Percentiles rank a stretch among this genome's conserved stretches.
These are phyloP conservation scores for Lissonota sp. DNA, from an alignment of 2,888 invertebrate genomes.

Conservation along the genomic window DNA sequence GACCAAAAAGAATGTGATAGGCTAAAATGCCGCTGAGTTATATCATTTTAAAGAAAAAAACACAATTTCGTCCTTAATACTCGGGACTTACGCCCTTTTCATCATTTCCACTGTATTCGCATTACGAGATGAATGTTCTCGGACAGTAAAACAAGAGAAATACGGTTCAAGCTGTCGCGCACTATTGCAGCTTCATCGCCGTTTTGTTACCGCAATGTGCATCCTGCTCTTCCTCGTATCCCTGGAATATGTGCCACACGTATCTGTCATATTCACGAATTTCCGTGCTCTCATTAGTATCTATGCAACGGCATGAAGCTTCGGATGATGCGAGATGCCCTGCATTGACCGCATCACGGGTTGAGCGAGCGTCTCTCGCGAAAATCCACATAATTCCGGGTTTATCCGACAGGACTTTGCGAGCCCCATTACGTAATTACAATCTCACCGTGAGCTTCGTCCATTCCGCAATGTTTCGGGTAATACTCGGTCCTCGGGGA, in stretches of 20 bases:
- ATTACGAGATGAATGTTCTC: no score
- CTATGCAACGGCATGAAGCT: neutral
- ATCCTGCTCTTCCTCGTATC: neutral
- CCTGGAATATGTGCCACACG: constrained; percentile 15
- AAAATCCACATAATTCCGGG: constrained; percentile 51
- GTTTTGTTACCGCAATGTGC: neutral
- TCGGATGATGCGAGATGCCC: neutral
- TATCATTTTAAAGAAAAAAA: no score
- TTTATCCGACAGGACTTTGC: constrained; percentile 26
- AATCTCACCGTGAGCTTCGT: constrained; percentile 17
- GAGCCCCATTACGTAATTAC: constrained; percentile 50
- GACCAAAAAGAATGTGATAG: no score
- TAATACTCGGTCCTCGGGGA: constrained; percentile 16
- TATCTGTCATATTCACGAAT: constrained; percentile 60
- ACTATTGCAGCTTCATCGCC: constrained; percentile 31
- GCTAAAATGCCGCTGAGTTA: no score
- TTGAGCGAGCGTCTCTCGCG: constrained; percentile 19
- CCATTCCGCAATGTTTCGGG: constrained; percentile 8
- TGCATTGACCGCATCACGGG: constrained; percentile 37
- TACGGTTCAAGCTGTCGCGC: constrained; percentile 25
- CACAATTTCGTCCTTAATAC: no score
- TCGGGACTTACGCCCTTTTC: no score
- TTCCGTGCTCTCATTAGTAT: constrained; percentile 46
- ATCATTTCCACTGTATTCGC: no score
- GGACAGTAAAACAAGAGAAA: no score